Evolutionary conservation across 1,140 invertebrate genomes (phyloP).

Genomic region (Cepaea nemoralis): DNA sequence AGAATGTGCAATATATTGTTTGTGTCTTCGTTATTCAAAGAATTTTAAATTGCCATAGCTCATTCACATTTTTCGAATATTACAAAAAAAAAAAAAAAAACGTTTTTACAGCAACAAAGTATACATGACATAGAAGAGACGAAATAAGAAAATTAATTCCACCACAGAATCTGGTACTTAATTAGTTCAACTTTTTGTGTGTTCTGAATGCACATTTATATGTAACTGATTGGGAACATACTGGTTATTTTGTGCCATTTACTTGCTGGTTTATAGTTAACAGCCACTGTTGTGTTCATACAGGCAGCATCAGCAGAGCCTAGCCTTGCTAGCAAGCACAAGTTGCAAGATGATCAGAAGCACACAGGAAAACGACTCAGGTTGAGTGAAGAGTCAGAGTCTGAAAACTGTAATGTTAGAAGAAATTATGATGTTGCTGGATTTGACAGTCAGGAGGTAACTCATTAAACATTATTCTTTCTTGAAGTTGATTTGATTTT

Average conservation of each 20-base stretch:
- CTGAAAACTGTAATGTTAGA: slow-evolving; percentile 63
- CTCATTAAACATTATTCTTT: neutral
- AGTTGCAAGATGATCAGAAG: slow-evolving; percentile 35
- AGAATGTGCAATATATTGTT: too few species aligned
- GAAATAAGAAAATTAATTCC: too few species aligned
- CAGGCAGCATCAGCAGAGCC: slow-evolving; percentile 1
- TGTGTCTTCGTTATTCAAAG: too few species aligned
- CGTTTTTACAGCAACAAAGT: too few species aligned
- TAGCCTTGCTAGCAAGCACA: slow-evolving; percentile 39
- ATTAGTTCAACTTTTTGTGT: too few species aligned
- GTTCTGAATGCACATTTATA: neutral
- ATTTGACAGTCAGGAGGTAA: slow-evolving; percentile 61
- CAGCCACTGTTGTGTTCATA: neutral
- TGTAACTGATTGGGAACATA: neutral
- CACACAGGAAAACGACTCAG: slow-evolving; percentile 17
- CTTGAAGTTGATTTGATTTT: neutral
- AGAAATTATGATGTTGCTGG: slow-evolving; percentile 63
- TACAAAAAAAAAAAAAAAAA: too few species aligned
- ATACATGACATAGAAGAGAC: too few species aligned
- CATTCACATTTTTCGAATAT: too few species aligned
- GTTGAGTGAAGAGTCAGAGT: slow-evolving; percentile 32
- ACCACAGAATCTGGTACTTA: too few species aligned
- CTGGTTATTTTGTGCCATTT: neutral
- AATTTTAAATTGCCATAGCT: too few species aligned
- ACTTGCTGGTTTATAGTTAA: neutral